Base-by-base conservation (phyloP, 2,113 vertebrate genomes). In the Pachypanchax playfairii region DNA sequence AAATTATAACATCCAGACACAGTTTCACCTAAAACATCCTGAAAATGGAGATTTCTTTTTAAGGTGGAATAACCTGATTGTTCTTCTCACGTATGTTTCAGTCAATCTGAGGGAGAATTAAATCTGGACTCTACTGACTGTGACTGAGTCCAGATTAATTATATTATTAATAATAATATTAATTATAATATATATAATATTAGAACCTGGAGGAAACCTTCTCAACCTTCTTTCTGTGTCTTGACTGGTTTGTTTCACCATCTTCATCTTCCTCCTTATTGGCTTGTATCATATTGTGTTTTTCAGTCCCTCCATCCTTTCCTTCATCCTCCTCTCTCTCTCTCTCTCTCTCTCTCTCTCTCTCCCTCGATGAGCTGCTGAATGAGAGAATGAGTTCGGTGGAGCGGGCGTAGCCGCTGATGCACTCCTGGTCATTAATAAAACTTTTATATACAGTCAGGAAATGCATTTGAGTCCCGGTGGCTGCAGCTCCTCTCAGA, bases 401-500 rank as follows among this genome's bases (percentile, higher is more conserved):
- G 50, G 72, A 73, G 75, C 21, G 48, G 65, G 63, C 76, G 70
- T 52, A 58, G 79, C 85, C 76, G 46, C 89, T 90, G 88, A 92
- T 91, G 92, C 90, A 91, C 91, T 92, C 89, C 84, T 90, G 85
- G 84, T 91, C 92, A 92, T 92, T 93, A 93, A 92, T 91, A 92
- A 91, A 92, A 91, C 79, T 92, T 91, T 92, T 91, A 91, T 93
- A 91, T 89, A 80, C 84, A 88, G 89, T 91, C 91, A 93, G 91
- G 92, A 93, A 93, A 92, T 93, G 91, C 91, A 91, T 92, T 90
- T 90, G 79, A 82, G 90, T 85, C 82, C 83, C 84, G 70, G 88
- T 85, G 90, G 88, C 88, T 89, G 87, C 79, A 89, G 88, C 79
- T 90, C 70, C 90, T 92, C 88, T 91, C 86, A 92, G 91, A 91